These are phyloP conservation scores for Trigoniulus corallinus DNA, from an alignment of 1,140 invertebrate species.

Conservation along the genomic window DNA sequence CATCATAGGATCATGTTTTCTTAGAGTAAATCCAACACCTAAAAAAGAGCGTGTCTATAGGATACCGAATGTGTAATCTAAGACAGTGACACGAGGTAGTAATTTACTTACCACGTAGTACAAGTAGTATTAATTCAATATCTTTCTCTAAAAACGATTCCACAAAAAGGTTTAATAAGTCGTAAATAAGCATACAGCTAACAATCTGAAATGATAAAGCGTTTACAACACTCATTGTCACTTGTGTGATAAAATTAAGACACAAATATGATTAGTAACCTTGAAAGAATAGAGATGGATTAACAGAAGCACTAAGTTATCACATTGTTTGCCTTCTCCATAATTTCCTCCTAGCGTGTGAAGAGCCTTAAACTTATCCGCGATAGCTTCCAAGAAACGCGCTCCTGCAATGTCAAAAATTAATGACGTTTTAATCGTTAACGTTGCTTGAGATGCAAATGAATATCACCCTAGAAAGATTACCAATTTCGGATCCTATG, in stretches of 20 bases:
- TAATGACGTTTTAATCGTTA: constrained; percentile 1
- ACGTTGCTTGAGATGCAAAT: background rate
- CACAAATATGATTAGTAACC: constrained; percentile 38
- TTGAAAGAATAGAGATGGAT: constrained; percentile 81
- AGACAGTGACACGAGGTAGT: background rate
- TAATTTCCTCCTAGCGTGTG: constrained; percentile 29
- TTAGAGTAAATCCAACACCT: constrained; percentile 54
- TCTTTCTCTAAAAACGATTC: constrained; percentile 56
- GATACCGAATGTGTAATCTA: background rate
- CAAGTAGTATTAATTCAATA: constrained; percentile 65
- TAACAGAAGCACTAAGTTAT: constrained; percentile 64
- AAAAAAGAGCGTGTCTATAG: background rate
- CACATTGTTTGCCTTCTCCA: constrained; percentile 61
- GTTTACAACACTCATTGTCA: background rate
- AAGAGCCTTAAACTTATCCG: constrained; percentile 45
- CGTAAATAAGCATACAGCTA: constrained; percentile 50
- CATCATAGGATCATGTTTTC: constrained; percentile 69
- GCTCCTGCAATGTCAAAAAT: constrained; percentile 38
- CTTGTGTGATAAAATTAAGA: constrained; percentile 53
- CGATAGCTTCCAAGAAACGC: constrained; percentile 50
- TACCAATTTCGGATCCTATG: constrained; percentile 73
- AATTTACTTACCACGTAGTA: constrained; percentile 42
- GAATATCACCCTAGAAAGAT: constrained; percentile 16
- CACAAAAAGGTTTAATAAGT: constrained; percentile 48
- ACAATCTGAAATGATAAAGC: constrained; percentile 21